These are phyloP conservation scores for Grammomys dolichurus DNA, from an alignment of 2,113 vertebrate species.

Conservation along the genomic window DNA sequence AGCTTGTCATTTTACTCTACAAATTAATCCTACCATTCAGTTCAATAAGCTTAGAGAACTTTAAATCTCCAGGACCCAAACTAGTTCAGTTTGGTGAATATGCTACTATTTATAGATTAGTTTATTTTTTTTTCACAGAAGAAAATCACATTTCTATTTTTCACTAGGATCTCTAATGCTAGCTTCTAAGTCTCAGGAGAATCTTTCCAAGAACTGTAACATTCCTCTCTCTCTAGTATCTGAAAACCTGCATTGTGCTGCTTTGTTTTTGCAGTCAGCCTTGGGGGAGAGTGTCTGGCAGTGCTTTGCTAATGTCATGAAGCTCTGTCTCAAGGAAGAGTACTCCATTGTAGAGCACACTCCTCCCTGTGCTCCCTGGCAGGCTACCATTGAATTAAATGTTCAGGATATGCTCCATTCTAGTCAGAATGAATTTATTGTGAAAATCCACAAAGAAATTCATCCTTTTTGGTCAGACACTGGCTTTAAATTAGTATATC, in stretches of 20 bases:
- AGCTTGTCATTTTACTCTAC: conserved; percentile 32
- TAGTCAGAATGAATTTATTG: conserved; percentile 73
- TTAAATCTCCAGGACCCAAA: not conserved
- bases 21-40: not conserved
- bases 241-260: not conserved
- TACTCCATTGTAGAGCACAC: conserved; percentile 61
- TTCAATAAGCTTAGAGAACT: not conserved
- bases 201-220: not conserved
- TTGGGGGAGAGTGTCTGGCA: not conserved
- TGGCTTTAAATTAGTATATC: conserved; percentile 66
- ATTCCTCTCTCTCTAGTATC: not conserved
- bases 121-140: conserved; percentile 2
- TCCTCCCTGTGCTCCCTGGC: conserved; percentile 50
- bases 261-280: not conserved
- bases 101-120: not conserved
- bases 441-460: conserved; percentile 74
- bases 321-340: conserved; percentile 52
- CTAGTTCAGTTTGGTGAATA: not conserved
- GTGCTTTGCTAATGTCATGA: conserved; percentile 1
- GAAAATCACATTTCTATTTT: not conserved
- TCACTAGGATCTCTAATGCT: not conserved
- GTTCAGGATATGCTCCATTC: conserved; percentile 61
- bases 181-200: not conserved
- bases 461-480: conserved; percentile 55
- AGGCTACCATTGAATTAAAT: conserved; percentile 67